Conservation (phyloP, 2,888 invertebrate species). For the Leuctra nigra region DNA sequence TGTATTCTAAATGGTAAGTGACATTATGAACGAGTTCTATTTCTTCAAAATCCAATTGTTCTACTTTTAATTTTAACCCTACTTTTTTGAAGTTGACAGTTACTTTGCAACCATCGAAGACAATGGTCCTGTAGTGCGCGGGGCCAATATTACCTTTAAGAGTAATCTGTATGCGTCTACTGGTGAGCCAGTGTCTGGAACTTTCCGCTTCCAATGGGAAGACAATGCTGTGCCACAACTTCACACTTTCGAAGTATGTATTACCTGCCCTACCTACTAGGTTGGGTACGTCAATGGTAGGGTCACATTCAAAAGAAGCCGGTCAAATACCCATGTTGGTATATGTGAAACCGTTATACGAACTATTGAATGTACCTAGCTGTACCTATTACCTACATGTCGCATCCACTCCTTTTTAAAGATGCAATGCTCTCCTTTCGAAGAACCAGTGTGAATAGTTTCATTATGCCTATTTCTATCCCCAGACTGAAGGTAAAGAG, state of each 20-base stretch:
- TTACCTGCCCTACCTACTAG: no score
- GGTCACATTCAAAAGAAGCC: no score
- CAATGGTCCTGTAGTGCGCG: conserved; percentile 63
- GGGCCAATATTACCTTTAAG: conserved; percentile 62
- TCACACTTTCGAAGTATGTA: conserved; percentile 33
- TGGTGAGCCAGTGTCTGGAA: conserved; percentile 40
- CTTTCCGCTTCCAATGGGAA: conserved; percentile 51
- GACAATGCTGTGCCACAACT: conserved; percentile 54
- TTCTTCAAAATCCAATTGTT: no score
- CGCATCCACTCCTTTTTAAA: no score
- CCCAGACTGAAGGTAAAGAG: conserved; percentile 38
- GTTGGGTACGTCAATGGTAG: no score
- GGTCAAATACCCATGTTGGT: no score
- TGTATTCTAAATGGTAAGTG: no score
- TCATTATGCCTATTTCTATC: not conserved
- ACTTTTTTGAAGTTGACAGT: conserved; percentile 17
- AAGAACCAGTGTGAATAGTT: not conserved
- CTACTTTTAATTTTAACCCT: no score
- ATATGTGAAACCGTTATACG: no score
- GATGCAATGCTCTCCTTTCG: not conserved
- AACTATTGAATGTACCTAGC: no score
- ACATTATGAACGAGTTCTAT: no score
- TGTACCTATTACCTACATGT: no score
- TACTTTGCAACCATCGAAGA: conserved; percentile 48
- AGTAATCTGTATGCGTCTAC: conserved; percentile 47